phyloP scores from a whole-genome alignment of 2,888 invertebrate species.

The Coecobrya sp. region DNA sequence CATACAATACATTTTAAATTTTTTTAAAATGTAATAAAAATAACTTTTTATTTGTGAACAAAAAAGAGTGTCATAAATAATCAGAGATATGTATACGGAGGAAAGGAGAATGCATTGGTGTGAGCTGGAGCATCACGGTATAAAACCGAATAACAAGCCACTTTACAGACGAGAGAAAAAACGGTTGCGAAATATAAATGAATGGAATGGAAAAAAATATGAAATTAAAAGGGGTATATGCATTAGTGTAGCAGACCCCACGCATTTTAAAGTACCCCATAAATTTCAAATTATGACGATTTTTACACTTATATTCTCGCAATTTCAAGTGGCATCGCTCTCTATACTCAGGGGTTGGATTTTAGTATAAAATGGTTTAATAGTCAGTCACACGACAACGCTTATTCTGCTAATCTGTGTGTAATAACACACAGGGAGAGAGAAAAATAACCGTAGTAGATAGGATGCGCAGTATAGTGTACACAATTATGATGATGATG shows the following conservation, averaged over 20 bases:
- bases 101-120: too few relatives aligned
- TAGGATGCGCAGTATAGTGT: slow-evolving; percentile 15
- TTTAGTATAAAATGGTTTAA: neutral
- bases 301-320: slow-evolving; percentile 69
- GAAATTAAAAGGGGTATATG: slow-evolving; percentile 34
- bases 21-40: slow-evolving; percentile 9
- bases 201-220: neutral
- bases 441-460: neutral
- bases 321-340: slow-evolving; percentile 19
- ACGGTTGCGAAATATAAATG: neutral
- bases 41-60: neutral
- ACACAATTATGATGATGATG: slow-evolving; percentile 30
- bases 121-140: neutral
- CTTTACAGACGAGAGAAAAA: neutral
- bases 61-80: slow-evolving; percentile 19
- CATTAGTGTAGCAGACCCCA: slow-evolving; percentile 23
- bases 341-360: neutral
- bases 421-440: too few relatives aligned
- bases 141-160: slow-evolving; percentile 17
- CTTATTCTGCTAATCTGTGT: slow-evolving; percentile 53
- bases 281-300: slow-evolving; percentile 79
- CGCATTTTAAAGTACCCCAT: slow-evolving; percentile 59
- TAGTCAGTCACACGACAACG: too few relatives aligned
- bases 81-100: neutral
- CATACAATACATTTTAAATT: slow-evolving; percentile 10